A percentile compares a stretch with the other conserved stretches of the same genome.
Conservation (phyloP, 2,797 vertebrate species). For the Chaenodraco wilsoni region DNA sequence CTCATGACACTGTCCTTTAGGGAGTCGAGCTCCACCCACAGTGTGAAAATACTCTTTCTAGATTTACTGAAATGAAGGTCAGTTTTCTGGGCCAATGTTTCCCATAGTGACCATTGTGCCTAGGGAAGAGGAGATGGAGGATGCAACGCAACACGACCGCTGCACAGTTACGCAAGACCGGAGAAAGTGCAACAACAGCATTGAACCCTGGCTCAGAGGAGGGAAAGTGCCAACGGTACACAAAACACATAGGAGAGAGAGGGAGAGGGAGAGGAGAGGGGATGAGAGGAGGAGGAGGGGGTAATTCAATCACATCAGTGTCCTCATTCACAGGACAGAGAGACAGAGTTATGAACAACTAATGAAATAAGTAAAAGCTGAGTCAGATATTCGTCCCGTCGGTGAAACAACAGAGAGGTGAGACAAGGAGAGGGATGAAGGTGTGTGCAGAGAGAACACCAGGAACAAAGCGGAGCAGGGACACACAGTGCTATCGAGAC, state of each 20-base stretch:
- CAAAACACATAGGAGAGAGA: constrained; percentile 45
- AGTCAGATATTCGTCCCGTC: constrained; percentile 65
- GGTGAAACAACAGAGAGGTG: constrained; percentile 42
- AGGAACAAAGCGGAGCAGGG: neutral
- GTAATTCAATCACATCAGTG: constrained; percentile 77
- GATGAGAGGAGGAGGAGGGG: constrained; percentile 20
- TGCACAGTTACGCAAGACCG: constrained; percentile 64
- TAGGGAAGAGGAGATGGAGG: constrained; percentile 62
- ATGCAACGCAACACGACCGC: constrained; percentile 65
- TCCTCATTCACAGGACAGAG: constrained; percentile 72
- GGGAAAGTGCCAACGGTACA: constrained; percentile 69
- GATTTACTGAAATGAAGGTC: constrained; percentile 72
- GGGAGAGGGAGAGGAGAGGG: constrained; percentile 29
- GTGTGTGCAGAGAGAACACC: constrained; percentile 14
- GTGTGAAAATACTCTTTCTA: constrained; percentile 52
- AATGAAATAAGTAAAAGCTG: constrained; percentile 79
- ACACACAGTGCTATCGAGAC: neutral
- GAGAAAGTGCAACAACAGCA: constrained; percentile 77
- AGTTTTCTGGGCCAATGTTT: constrained; percentile 72
- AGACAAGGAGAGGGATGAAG: constrained; percentile 24
- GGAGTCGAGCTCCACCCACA: constrained; percentile 26
- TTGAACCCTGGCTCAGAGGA: constrained; percentile 58
- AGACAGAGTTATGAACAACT: constrained; percentile 66
- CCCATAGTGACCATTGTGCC: constrained; percentile 71
- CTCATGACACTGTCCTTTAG: constrained; percentile 49